Evolutionary conservation across 1,140 invertebrate species (phyloP), one percentile per base, ranked within the genome.

Genomic region (Drosophila saltans): DNA sequence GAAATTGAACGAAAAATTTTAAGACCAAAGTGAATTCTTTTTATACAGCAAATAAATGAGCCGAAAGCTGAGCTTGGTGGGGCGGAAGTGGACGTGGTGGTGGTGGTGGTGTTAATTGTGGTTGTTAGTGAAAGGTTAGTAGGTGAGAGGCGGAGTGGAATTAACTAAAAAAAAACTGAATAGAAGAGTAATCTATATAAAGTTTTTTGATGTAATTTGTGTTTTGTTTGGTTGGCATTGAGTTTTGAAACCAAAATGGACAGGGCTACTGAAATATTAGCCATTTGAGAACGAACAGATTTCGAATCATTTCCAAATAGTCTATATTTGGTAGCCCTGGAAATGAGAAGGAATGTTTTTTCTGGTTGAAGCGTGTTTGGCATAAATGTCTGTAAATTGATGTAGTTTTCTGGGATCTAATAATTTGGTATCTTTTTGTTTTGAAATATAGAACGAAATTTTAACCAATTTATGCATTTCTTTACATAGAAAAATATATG

Each of bases 381-480:
- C 43, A 75, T 69, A 59, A 36, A 11, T 66, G 55, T 69, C 48
- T 63, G 64, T 59, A 40, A 26, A 52, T 58, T 58, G 71, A 43
- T 59, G 67, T 11, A 40, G 40, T 36, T 26, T 60, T 41, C 57
- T 10, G 48, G 41, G 43, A 56, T 57, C 74, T 63, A 64, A 24
- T 65, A 48, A 40, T 79, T 69, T 65, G n/a, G 39, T 40, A 36
- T 36, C 10, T 48, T 69, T 76, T 76, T 75, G 65, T 63, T 63
- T 63, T 76, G 65, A 70, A 91, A 91, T 91, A 91, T 91, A 91
- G 90, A 91, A 91, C 90, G 90, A 91, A 91, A 91, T 91, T 91
- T 59, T 56, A 90, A 88, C 90, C 90, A 91, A 91, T 90, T 84
- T 62, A 45, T 65, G 30, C 52, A 71, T 81, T 55, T 69, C 74